These are phyloP conservation scores for Amphimallon solstitiale DNA, from an alignment of 2,888 invertebrate genomes.

Conservation along the genomic window DNA sequence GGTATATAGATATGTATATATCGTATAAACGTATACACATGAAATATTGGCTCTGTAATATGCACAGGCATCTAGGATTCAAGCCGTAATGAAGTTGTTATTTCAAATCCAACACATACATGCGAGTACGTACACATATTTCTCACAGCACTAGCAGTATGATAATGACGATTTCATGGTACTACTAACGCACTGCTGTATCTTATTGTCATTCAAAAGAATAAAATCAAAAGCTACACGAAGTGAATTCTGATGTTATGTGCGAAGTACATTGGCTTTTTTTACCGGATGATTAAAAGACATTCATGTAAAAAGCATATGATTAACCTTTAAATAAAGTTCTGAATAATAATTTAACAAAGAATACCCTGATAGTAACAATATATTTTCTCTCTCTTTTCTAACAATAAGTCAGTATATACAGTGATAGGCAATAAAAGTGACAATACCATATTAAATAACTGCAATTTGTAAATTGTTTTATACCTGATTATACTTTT, in stretches of 20 bases:
- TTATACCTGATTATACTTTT: too few species aligned
- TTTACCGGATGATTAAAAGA: constrained; percentile 38
- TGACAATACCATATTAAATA: background rate
- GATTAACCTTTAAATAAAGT: constrained; percentile 25
- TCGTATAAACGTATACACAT: background rate
- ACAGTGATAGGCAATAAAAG: background rate
- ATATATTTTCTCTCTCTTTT: background rate
- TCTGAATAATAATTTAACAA: constrained; percentile 27
- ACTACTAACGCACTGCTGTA: constrained; percentile 47
- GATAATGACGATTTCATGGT: constrained; percentile 47
- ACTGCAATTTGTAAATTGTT: background rate
- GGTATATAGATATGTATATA: too few species aligned
- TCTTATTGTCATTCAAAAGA: constrained; percentile 49
- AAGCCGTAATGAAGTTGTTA: constrained; percentile 35
- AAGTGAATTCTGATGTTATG: constrained; percentile 43
- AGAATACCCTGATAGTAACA: constrained; percentile 17
- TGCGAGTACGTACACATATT: constrained; percentile 41
- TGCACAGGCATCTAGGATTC: constrained; percentile 33
- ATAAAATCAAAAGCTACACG: constrained; percentile 46
- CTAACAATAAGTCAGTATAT: background rate
- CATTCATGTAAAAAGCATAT: constrained; percentile 34
- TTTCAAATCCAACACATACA: constrained; percentile 34
- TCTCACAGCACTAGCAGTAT: constrained; percentile 44
- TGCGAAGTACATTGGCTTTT: constrained; percentile 39
- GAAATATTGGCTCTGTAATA: constrained; percentile 28